phyloP scores from a whole-genome alignment of 2,888 invertebrate genomes.

The Galerucella pusilla region DNA sequence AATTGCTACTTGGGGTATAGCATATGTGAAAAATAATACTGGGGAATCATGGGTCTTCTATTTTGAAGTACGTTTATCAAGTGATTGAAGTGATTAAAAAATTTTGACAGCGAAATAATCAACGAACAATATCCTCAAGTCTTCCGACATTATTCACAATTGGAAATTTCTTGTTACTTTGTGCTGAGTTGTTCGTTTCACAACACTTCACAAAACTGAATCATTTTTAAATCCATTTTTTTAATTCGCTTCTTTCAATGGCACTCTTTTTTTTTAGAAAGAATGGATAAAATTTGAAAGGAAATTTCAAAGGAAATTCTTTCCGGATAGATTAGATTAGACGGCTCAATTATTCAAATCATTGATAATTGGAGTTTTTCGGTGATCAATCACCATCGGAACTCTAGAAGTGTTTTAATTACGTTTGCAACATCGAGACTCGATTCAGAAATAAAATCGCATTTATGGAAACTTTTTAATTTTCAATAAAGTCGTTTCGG shows the following conservation, averaged over 20 bases:
- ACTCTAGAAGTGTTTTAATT: slow-evolving; percentile 44
- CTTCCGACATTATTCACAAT: no score
- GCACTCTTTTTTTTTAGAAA: background rate
- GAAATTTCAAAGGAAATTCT: slow-evolving; percentile 22
- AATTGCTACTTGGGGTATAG: no score
- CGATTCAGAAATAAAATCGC: slow-evolving; percentile 36
- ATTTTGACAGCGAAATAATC: no score
- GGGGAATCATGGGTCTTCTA: no score
- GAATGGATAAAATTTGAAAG: slow-evolving; percentile 18
- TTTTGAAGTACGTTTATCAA: no score
- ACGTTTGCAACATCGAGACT: slow-evolving; percentile 38
- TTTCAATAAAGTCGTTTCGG: slow-evolving; percentile 55
- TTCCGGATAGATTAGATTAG: slow-evolving; percentile 28
- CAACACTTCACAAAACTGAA: background rate
- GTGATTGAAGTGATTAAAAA: no score
- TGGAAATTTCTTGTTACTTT: no score
- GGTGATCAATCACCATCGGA: slow-evolving; percentile 47
- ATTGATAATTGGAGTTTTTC: slow-evolving; percentile 42
- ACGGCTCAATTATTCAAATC: slow-evolving; percentile 40
- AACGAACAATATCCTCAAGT: no score
- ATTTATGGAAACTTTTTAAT: slow-evolving; percentile 51
- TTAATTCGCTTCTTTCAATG: background rate
- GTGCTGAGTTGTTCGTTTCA: no score
- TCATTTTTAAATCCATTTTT: background rate
- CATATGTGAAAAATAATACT: no score